These are phyloP conservation scores for Eucera pruinosa DNA, from an alignment of 2,888 invertebrate genomes.

Conservation along the genomic window DNA sequence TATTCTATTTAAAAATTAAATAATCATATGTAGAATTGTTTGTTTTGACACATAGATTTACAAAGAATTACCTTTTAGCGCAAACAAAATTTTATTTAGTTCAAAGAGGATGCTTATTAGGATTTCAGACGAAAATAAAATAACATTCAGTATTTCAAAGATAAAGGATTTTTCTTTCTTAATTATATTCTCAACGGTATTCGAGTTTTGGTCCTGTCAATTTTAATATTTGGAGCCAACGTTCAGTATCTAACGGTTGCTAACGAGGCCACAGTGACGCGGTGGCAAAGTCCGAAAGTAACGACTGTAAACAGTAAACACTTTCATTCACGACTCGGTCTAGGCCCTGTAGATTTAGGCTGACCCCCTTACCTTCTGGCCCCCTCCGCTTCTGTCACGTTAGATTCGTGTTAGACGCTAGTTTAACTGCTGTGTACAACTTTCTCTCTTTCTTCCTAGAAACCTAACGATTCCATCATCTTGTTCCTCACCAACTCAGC, in stretches of 20 bases:
- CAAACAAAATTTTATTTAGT: no score
- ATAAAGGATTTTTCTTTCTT: no score
- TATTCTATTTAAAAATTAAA: no score
- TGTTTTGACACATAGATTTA: no score
- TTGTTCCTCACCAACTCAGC: not conserved
- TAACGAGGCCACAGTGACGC: slow-evolving; percentile 62
- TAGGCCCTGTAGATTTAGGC: slow-evolving; percentile 45
- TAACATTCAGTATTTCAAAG: no score
- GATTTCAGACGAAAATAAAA: no score
- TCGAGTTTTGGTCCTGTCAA: not conserved
- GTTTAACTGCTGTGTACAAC: slow-evolving; percentile 11
- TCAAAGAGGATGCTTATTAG: no score
- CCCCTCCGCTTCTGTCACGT: slow-evolving; percentile 50
- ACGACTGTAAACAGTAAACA: slow-evolving; percentile 74
- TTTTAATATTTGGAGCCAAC: not conserved
- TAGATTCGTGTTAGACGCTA: slow-evolving; percentile 76
- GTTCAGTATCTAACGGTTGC: slow-evolving; percentile 33
- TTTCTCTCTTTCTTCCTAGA: slow-evolving; percentile 40
- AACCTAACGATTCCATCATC: not conserved
- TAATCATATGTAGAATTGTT: no score
- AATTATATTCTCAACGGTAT: no score
- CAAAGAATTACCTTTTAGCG: no score
- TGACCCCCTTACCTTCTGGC: slow-evolving; percentile 37
- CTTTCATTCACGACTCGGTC: slow-evolving; percentile 70
- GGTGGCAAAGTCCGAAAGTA: slow-evolving; percentile 62